Conservation (phyloP, 2,113 vertebrate species). For the Sapajus apella region DNA sequence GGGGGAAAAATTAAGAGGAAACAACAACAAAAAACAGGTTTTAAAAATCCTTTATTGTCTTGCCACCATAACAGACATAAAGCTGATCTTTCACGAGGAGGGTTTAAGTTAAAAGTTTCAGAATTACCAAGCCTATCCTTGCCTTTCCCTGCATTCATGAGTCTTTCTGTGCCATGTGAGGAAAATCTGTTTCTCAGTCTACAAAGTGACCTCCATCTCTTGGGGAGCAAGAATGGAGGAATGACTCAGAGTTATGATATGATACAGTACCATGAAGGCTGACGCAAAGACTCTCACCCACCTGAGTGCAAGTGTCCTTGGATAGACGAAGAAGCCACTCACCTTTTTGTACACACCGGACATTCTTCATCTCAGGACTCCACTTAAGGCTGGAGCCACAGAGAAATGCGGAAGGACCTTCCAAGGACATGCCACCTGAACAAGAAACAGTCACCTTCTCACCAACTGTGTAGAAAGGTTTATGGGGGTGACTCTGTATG, state of each 20-base stretch:
- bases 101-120: not conserved
- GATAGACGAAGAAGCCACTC: slow-evolving; percentile 31
- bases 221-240: not conserved
- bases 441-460: slow-evolving; percentile 91
- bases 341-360: slow-evolving; percentile 87
- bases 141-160: not conserved
- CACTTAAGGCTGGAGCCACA: slow-evolving; percentile 94
- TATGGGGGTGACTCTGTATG: slow-evolving; percentile 84
- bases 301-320: not conserved
- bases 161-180: not conserved
- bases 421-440: slow-evolving; percentile 75
- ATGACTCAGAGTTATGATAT: not conserved
- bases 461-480: slow-evolving; percentile 87
- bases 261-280: not conserved
- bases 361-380: slow-evolving; percentile 86
- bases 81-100: not conserved
- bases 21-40: not conserved
- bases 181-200: not conserved
- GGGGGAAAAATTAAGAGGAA: not conserved
- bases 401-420: slow-evolving; percentile 82
- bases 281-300: not conserved
- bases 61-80: not conserved
- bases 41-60: slow-evolving; percentile 40
- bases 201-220: not conserved
- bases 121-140: not conserved